Percentiles rank a stretch among this genome's conserved stretches.
These are phyloP conservation scores for Triplophysa dalaica DNA, from an alignment of 2,113 vertebrate species.

Conservation along the genomic window DNA sequence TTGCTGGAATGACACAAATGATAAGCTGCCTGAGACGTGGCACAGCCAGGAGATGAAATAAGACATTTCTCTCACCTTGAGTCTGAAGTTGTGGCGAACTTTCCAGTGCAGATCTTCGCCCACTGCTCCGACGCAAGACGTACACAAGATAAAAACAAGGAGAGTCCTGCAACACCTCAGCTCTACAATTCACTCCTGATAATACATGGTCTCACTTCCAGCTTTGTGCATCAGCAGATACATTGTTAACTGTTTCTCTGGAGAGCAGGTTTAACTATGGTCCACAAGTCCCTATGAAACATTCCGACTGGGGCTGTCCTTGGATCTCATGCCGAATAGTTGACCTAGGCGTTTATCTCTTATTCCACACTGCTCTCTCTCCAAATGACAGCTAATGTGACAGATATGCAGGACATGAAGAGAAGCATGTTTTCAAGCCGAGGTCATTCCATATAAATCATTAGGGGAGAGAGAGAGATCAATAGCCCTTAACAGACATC, in stretches of 20 bases:
- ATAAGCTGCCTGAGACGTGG: not conserved
- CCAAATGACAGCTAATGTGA: constrained; percentile 20
- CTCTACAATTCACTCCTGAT: constrained; percentile 69
- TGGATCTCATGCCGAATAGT: not conserved
- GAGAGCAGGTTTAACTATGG: not conserved
- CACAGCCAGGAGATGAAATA: constrained; percentile 4
- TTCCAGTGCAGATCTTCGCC: constrained; percentile 1
- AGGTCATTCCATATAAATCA: constrained; percentile 64
- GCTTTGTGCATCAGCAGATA: constrained; percentile 35
- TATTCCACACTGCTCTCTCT: constrained; percentile 48
- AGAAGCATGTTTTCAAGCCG: constrained; percentile 20
- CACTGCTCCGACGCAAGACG: constrained; percentile 31
- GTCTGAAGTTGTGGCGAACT: not conserved
- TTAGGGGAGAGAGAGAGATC: constrained; percentile 45
- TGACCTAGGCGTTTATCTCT: constrained; percentile 30
- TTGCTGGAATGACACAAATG: not conserved
- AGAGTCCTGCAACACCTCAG: constrained; percentile 35
- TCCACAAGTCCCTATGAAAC: not conserved
- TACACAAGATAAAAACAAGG: constrained; percentile 29
- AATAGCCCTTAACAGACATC: constrained; percentile 28
- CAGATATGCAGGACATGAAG: not conserved
- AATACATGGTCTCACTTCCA: constrained; percentile 52
- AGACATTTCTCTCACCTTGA: constrained; percentile 22
- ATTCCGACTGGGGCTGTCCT: not conserved
- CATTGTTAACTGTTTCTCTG: not conserved